Base-by-base conservation (phyloP, 2,888 invertebrate genomes). In the Tinea trinotella region DNA sequence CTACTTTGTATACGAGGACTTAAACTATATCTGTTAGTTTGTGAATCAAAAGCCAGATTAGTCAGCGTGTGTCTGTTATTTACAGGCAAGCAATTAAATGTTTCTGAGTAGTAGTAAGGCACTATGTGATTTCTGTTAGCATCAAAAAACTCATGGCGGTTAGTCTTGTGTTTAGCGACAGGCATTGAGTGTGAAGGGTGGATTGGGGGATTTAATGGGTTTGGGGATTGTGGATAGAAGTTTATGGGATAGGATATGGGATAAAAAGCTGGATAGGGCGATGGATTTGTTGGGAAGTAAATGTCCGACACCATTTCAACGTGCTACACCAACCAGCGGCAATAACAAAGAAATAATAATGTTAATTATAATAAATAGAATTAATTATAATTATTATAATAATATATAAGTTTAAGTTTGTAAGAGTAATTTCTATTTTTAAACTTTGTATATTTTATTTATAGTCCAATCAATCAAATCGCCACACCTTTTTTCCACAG, bases 301-400 rank as follows among this genome's bases (percentile, higher is more conserved):
- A 91, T 88, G 82, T 92, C 91, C 87, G 92, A 90, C 88, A 90
- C 90, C 88, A 91, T 89, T 87, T 91, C 91, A 87, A 89, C 87
- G 81, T 89, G 91, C 91, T 90, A 88, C 83, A 85, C 78, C 77
- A 77, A n/a, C 78, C 77, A 81, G 52, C 57, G 40, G 53, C 75
- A 74, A 81, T 72, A 81, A 81, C 81, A 85, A 72, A 83, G 77
- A 83, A 83, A 83, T 67, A 76, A 60, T 17, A 71, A 66, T 70
- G 80, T 84, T 84, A 84, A 81, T 82, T 71, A n/a, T n/a, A n/a
- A 30, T 30, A 30, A 30, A 30, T 30, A 30, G n/a, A n/a, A 30
- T 62, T 59, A 62, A 12, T 40, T 36, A 12, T 7, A 30, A 30
- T 30, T 30, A 30, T 30, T 30, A 30, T 7, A 30, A 4, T 10